Evolutionary conservation across 2,113 vertebrate species (phyloP), one percentile per base, ranked within the genome.

Genomic region (Ictidomys tridecemlineatus): DNA sequence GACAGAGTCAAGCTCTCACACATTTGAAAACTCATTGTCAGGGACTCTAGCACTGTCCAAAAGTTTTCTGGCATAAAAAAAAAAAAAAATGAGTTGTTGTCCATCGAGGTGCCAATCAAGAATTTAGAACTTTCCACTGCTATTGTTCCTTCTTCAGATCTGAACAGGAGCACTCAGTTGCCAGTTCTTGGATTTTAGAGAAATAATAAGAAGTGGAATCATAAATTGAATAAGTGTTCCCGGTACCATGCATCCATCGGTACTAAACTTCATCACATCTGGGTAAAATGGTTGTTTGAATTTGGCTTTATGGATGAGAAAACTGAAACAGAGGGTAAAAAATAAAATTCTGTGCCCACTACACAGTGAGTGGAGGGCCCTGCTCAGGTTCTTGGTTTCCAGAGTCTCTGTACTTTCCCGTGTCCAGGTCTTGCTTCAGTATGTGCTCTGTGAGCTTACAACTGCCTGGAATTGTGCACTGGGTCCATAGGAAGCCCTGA

Each of bases 341-440:
- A 24, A 5, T 37, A 37, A 56, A 56, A 45, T 14, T 30, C 12
- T 2, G n/a, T 0, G 17, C 7, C 8, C n/a, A 4, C 3, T 72
- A 7, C 24, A 13, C 1, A 53, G 4, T 2, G 16, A 26, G 30
- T 34, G 24, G 51, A 42, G 20, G 88, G 8, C 13, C 39, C 32
- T 39, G 37, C 0, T 24, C 2, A 11, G 17, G 13, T 65, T 18
- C n/a, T 22, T 18, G 1, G 6, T 22, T 22, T 12, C 72, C 16
- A 22, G 0, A 2, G 30, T 32, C 32, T 24, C 24, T 18, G 9
- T 4, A 8, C 4, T 39, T 94, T 58, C 24, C 17, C 28, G 37
- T 28, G 34, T 48, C 45, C 11, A 39, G 3, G 53, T 11, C 24
- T 65, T 80, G 3, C 13, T 85, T 18, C 13, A 18, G 4, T 8